phyloP scores from a whole-genome alignment of 2,888 invertebrate species.

The Drosophila formosana region DNA sequence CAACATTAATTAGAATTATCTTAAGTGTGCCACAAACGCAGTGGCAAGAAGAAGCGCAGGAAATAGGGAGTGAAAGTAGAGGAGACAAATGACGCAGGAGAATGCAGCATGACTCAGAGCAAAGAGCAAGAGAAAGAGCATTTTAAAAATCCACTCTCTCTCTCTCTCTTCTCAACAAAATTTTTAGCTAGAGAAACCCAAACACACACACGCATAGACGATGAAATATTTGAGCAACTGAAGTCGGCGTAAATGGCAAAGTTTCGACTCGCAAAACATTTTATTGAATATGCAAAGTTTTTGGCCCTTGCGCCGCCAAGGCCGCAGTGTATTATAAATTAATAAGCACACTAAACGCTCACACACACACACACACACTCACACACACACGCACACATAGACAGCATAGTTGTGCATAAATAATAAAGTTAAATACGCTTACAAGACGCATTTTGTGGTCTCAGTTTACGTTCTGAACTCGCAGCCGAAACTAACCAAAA shows the following conservation, averaged over 20 bases:
- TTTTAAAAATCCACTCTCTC: background rate
- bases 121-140: background rate
- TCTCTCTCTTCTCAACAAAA: background rate
- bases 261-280: constrained; percentile 56
- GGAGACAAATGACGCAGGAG: background rate
- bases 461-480: constrained; percentile 49
- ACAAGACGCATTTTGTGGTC: constrained; percentile 72
- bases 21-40: constrained; percentile 54
- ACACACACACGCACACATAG: constrained; percentile 17
- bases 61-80: background rate
- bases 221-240: constrained; percentile 35
- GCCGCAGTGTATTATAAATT: constrained; percentile 81
- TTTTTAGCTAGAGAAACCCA: background rate
- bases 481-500: constrained; percentile 50
- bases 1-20: constrained; percentile 66
- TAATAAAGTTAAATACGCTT: constrained; percentile 81
- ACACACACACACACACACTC: constrained; percentile 31
- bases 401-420: constrained; percentile 65
- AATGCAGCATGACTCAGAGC: background rate
- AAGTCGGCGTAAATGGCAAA: constrained; percentile 49
- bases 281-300: constrained; percentile 63
- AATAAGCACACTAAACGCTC: constrained; percentile 69
- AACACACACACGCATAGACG: background rate
- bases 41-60: background rate
- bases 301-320: constrained; percentile 56